phyloP scores from a whole-genome alignment of 2,888 invertebrate genomes.

The Bellardia pandia region DNA sequence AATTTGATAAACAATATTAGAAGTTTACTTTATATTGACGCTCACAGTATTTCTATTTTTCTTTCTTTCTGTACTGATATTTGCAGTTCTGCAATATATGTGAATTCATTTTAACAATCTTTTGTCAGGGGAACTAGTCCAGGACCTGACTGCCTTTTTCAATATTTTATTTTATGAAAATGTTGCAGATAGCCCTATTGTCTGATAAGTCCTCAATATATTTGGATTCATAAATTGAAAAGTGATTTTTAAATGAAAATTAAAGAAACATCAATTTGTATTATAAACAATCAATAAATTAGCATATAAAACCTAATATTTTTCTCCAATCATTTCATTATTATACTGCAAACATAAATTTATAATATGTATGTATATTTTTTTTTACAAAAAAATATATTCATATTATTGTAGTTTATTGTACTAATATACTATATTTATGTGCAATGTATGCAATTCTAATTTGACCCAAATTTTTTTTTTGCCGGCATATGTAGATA shows the following conservation, averaged over 20 bases:
- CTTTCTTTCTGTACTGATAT: too few relatives aligned
- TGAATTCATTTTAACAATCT: too few relatives aligned
- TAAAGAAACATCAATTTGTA: background rate
- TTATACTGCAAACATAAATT: background rate
- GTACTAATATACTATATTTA: constrained; percentile 1
- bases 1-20: too few relatives aligned
- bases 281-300: constrained; percentile 3
- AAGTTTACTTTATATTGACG: too few relatives aligned
- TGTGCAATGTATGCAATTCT: constrained; percentile 12
- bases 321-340: constrained; percentile 3
- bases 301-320: background rate
- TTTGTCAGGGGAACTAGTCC: too few relatives aligned
- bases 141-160: too few relatives aligned
- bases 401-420: constrained; percentile 17
- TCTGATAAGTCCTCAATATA: too few relatives aligned
- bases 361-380: background rate
- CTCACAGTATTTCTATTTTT: too few relatives aligned
- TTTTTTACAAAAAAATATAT: background rate
- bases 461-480: constrained; percentile 53
- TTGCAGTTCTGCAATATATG: too few relatives aligned
- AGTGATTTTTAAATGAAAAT: background rate
- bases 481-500: constrained; percentile 14
- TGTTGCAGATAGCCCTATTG: too few relatives aligned
- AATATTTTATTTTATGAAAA: too few relatives aligned
- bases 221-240: too few relatives aligned